Conservation (phyloP, 1,140 invertebrate genomes). For the Cherax destructor region DNA sequence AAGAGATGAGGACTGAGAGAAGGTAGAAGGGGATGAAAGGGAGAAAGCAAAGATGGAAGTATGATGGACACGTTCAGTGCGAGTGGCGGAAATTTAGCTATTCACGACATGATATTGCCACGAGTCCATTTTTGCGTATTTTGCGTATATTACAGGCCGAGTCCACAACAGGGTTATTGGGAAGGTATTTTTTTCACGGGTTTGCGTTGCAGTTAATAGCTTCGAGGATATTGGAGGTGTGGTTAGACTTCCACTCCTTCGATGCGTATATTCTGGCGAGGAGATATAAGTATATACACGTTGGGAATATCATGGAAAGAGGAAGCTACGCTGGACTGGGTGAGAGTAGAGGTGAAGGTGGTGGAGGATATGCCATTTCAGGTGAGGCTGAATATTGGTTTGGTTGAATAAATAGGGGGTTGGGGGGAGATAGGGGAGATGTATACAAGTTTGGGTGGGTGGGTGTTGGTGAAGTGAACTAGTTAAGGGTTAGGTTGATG, state of each 20-base stretch:
- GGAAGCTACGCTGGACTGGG: no score
- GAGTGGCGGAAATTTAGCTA: background rate
- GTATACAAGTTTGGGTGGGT: background rate
- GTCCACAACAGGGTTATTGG: background rate
- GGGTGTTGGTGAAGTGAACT: background rate
- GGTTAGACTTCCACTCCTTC: background rate
- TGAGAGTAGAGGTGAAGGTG: no score
- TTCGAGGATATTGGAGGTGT: background rate
- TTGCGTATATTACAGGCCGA: background rate
- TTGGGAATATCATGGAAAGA: no score
- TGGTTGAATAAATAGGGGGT: background rate
- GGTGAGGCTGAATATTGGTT: no score
- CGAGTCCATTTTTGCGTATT: constrained; percentile 2
- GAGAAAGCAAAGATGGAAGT: no score
- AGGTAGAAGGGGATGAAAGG: no score
- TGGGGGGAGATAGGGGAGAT: no score
- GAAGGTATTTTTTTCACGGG: background rate
- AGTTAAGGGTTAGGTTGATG: no score
- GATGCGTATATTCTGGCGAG: background rate
- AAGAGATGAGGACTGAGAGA: no score
- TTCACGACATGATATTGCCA: constrained; percentile 4
- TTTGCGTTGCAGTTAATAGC: background rate
- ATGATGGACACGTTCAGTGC: background rate
- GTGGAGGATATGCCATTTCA: no score
- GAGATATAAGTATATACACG: no score